Evolutionary conservation across 2,888 invertebrate genomes (phyloP), one percentile per base, ranked within the genome.

Genomic region (Sarcophaga caerulescens): DNA sequence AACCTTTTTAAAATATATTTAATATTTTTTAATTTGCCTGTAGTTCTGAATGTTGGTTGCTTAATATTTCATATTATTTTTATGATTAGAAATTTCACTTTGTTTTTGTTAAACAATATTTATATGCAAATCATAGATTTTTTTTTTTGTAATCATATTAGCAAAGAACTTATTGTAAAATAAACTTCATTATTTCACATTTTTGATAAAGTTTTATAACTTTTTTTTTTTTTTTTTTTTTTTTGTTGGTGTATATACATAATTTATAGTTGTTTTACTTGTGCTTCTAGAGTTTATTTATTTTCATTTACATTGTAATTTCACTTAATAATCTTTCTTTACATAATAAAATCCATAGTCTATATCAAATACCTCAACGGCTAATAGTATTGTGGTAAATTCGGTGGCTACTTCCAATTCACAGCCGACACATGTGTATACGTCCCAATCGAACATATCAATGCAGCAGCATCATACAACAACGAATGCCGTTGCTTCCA

Each of bases 301-400:
- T 59, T 60, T 69, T n/a, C 19, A 70, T 2, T 71, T 82, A 45
- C 21, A 62, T 45, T 23, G 4, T 12, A 8, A n/a, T 74, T 65
- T 70, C 3, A 45, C 63, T 65, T 60, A 73, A 73, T 70, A 79
- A 77, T 76, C 25, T 63, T 78, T 74, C 5, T 47, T 45, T 69
- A 6, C 66, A 60, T 71, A 44, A 35, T 52, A 79, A 71, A 83
- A 62, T 23, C 52, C 44, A 25, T 75, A 86, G 86, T 86, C 86
- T 47, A 86, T 86, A 81, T 86, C 86, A 84, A 86, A 86, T 86
- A 86, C 86, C 86, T 86, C 86, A 84, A 86, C 81, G 45, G 84
- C 84, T 66, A 93, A 91, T 88, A 93, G 90, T 90, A 92, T 93
- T 85, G 92, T 93, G 88, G 93, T 93, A 52, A 93, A 93, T 90